Conservation (phyloP, 2,797 vertebrate species). For the Echiichthys vipera region DNA sequence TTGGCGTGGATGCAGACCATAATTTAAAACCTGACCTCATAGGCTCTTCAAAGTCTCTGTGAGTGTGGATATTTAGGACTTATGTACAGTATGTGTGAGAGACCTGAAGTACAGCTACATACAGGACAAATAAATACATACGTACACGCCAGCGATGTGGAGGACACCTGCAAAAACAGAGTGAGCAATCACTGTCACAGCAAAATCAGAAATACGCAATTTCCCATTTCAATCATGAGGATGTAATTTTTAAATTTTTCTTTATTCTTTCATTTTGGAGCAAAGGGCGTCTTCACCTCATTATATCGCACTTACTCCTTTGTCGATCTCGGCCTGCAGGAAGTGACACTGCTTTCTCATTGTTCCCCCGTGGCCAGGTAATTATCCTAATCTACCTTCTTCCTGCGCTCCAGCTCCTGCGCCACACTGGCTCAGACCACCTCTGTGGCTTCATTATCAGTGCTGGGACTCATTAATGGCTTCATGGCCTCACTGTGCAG, state of each 20-base stretch:
- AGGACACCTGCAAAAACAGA: conserved; percentile 38
- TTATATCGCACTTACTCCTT: conserved; percentile 48
- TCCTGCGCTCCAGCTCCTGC: conserved; percentile 68
- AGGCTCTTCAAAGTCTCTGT: conserved; percentile 85
- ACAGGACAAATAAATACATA: conserved; percentile 62
- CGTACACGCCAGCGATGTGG: background rate
- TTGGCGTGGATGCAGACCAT: conserved; percentile 77
- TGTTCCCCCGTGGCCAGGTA: conserved; percentile 73
- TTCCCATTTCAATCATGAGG: conserved; percentile 44
- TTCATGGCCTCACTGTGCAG: conserved; percentile 64
- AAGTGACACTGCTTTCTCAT: conserved; percentile 65
- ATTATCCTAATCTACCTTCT: conserved; percentile 82
- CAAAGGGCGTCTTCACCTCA: conserved; percentile 52
- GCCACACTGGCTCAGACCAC: conserved; percentile 76
- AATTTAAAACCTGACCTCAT: conserved; percentile 87
- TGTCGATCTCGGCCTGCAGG: conserved; percentile 58
- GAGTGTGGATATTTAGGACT: conserved; percentile 75
- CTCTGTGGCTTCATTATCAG: conserved; percentile 82
- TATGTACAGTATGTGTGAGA: conserved; percentile 56
- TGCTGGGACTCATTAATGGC: conserved; percentile 79
- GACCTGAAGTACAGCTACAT: conserved; percentile 34
- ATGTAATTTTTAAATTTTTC: conserved; percentile 30
- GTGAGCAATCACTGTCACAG: conserved; percentile 18
- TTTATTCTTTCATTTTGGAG: conserved; percentile 33
- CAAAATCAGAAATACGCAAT: conserved; percentile 1